Evolutionary conservation across 2,113 vertebrate species (phyloP), one percentile per base, ranked within the genome.

Genomic region (Osmerus eperlanus): DNA sequence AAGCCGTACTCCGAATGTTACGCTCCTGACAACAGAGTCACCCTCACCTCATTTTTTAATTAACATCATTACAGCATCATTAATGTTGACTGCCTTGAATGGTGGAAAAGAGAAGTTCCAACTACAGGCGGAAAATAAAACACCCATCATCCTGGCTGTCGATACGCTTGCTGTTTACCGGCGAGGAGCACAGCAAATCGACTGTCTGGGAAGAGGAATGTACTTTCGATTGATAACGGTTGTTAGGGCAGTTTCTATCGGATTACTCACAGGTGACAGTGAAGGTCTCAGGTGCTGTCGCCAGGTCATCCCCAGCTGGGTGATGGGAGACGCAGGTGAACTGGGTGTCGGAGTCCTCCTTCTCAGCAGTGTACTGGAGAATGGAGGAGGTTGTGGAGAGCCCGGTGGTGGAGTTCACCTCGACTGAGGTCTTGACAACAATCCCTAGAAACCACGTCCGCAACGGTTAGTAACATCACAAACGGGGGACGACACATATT

Each of bases 221-320:
- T 53, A 62, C 23, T 62, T 62, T n/a, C 14, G 60, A 47, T 47
- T 47, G 56, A 53, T 67, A 41, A 65, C n/a, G 65, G 63, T 19
- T 55, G 65, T 66, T 51, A 51, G 32, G 36, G n/a, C 7, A 36
- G 47, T 25, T 29, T 12, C 29, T 64, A 28, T 64, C 21, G 8
- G 21, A 14, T 14, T 36, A 95, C 97, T 95, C 91, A 99, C 97
- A 99, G 82, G 95, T 94, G 86, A 99, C 90, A 73, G 92, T 89
- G 4, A 98, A 93, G 71, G 89, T 85, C 77, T 86, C 65, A 19
- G 93, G 81, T 70, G 92, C 41, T 9, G 41, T 47, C 12, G 9
- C 41, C 41, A 84, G 68, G 97, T 95, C 66, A 86, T 92, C 88
- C 70, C 91, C 88, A 18, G 86, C 85, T 18, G 80, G 74, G 28